Base-by-base conservation (phyloP, 2,888 invertebrate species). In the Ephialtes manifestator region DNA sequence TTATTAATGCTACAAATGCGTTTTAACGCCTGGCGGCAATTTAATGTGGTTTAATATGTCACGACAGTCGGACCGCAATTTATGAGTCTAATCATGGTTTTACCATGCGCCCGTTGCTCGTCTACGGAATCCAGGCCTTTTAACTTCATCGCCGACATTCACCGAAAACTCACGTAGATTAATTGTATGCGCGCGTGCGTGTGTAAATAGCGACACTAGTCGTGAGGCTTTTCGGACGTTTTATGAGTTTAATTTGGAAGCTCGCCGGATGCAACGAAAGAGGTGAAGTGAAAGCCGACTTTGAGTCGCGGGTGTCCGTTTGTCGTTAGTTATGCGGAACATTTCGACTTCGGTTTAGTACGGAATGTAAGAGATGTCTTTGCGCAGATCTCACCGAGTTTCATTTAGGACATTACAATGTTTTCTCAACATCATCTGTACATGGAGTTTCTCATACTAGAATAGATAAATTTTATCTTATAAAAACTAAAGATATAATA, bases 181-280 rank as follows among this genome's bases (percentile, higher is more conserved):
- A 83, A 72, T 78, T 65, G 48, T 71, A 18, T 53, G 60, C 35
- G 46, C 24, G 15, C 15, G 48, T 76, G 55, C 70, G 60, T 35
- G 85, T 84, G 85, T 80, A 88, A 88, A 88, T 86, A 89, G 84
- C 87, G 84, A 76, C 81, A n/a, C 46, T 60, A 81, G 84, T 87
- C 65, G 78, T 86, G 89, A 83, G 87, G 88, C 87, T 51, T 90
- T 86, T 77, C 86, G 87, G 88, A 85, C 90, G 84, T 92, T 93
- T 93, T 93, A 93, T 91, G 92, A 92, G 89, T 92, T 92, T 92
- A 92, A 93, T 93, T 93, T 92, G 89, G 89, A 90, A 87, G 83
- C 89, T 83, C 84, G 82, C 71, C 76, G 65, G 71, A 82, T 70
- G 60, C 55, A 72, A 71, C 48, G 65, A 58, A 35, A 46, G 68